Evolutionary conservation across 2,797 vertebrate species (phyloP).

Genomic region (Notoglanidium macrostoma): DNA sequence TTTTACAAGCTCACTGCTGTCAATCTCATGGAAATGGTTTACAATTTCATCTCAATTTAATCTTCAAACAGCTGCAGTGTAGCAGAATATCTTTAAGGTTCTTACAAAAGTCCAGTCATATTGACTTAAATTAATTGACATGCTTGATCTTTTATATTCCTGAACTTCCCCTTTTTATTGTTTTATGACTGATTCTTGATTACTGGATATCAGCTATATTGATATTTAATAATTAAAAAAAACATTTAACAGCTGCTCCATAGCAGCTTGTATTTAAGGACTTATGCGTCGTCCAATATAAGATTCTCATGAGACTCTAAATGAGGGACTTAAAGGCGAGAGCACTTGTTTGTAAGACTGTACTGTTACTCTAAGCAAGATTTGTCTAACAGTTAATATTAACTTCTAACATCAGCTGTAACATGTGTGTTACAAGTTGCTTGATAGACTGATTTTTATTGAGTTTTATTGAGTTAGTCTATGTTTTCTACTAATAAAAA

Average conservation of each 20-base stretch:
- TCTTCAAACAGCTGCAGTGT: neutral
- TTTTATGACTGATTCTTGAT: neutral
- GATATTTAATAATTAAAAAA: neutral
- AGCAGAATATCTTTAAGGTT: neutral
- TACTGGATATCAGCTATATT: neutral
- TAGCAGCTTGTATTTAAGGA: neutral
- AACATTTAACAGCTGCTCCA: neutral
- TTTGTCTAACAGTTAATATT: neutral
- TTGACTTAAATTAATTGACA: neutral
- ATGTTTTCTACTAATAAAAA: neutral
- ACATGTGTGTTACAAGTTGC: neutral
- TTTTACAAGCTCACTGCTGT: neutral
- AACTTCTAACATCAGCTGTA: neutral
- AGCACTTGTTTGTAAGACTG: neutral
- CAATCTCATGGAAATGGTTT: neutral
- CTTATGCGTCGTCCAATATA: neutral
- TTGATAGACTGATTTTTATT: neutral
- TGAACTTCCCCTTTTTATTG: neutral
- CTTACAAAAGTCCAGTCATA: neutral
- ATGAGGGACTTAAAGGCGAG: neutral
- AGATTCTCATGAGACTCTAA: neutral
- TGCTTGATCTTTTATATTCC: neutral
- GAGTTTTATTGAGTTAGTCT: neutral
- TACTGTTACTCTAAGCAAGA: neutral
- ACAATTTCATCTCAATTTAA: neutral